Conservation (phyloP, 1,140 invertebrate species). For the Littorina saxatilis region DNA sequence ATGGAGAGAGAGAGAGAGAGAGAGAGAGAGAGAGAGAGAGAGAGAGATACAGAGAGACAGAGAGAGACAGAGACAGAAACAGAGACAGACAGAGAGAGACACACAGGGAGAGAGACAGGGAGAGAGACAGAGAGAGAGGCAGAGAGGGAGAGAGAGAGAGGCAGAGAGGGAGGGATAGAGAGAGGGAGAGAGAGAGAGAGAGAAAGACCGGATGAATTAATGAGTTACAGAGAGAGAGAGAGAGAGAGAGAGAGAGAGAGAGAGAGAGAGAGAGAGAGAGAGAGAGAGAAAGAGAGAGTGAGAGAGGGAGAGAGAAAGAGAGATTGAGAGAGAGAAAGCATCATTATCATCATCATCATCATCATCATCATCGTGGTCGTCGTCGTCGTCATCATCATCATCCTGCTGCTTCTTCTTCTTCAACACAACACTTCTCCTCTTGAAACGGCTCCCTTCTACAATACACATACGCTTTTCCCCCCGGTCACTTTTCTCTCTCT, state of each 20-base stretch:
- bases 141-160: background rate
- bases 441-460: background rate
- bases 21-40: background rate
- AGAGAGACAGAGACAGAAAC: background rate
- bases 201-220: background rate
- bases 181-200: background rate
- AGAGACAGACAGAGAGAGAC: background rate
- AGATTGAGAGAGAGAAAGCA: no score
- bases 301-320: conserved; percentile 28
- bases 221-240: background rate
- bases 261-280: no score
- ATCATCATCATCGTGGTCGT: no score
- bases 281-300: background rate
- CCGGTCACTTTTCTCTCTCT: no score
- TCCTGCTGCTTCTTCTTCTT: no score
- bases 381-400: no score
- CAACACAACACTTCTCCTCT: no score
- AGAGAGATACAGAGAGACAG: background rate
- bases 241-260: background rate
- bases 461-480: no score
- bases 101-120: background rate
- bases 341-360: no score
- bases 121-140: conserved; percentile 1
- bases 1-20: conserved; percentile 8
- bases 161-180: no score